Evolutionary conservation across 2,113 vertebrate species (phyloP), one percentile per base, ranked within the genome.

Genomic region (Epinephelus cyanopodus): DNA sequence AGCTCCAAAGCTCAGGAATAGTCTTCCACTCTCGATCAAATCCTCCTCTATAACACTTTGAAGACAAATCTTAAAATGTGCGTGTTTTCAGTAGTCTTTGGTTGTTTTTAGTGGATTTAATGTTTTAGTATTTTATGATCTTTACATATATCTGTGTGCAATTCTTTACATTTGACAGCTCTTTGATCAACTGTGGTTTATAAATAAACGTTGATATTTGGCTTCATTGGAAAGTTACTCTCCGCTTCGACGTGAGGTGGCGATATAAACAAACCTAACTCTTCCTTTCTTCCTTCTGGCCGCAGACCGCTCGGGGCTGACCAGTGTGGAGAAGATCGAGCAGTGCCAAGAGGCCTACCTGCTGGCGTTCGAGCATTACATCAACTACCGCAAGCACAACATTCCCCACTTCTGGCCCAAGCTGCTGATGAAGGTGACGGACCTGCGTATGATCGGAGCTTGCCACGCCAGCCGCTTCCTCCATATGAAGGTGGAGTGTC

Each of bases 401-500:
- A 96, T 99, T 95, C 96, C 98, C 93, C 98, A 99, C 95, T 99
- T 99, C 96, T 99, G 98, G 98, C 98, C 98, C 94, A 99, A 99
- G 96, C 97, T 99, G 93, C 97, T 99, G 95, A 99, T 99, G 98
- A 99, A 99, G 95, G 98, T 99, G 95, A 99, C 98, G 21, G 98
- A 99, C 93, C 97, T 99, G 93, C 95, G 98, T 85, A 99, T 99
- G 98, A 99, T 99, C 1, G 98, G 98, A 80, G 98, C 98, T 67
- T 99, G 98, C 94, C 98, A 99, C 45, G 98, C 98, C 95, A 99
- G 98, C 95, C 98, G 98, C 95, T 99, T 99, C 96, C 97, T 99
- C 92, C 98, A 99, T 95, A 99, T 99, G 98, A 99, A 99, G 95
- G 98, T 99, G 97, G 98, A 99, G 90, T 99, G 98, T 92, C 98